Conservation (phyloP, 2,888 invertebrate genomes). For the Drosophila fulvimacula region DNA sequence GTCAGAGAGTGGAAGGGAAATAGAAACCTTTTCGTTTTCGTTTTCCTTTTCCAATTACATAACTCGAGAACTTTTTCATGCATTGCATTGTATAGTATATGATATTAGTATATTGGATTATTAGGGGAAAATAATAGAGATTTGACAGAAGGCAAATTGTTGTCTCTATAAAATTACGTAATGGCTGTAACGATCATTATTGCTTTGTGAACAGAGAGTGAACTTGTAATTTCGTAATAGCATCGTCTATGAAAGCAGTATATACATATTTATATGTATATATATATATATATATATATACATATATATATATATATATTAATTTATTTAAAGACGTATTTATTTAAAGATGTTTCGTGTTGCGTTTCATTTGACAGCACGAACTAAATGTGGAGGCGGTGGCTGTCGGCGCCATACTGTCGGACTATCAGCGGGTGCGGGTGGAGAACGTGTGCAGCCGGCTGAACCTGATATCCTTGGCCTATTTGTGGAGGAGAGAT, state of each 20-base stretch:
- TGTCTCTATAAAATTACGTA: not conserved
- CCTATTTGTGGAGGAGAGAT: conserved; percentile 98
- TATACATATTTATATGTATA: too few relatives aligned
- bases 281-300: too few relatives aligned
- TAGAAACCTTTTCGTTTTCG: too few relatives aligned
- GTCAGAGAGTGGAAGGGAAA: too few relatives aligned
- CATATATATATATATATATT: too few relatives aligned
- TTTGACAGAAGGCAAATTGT: not conserved
- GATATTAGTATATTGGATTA: not conserved
- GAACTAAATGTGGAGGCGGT: conserved; percentile 94
- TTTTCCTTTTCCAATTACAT: too few relatives aligned
- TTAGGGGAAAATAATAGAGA: not conserved
- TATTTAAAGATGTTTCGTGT: conserved; percentile 1
- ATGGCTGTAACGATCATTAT: not conserved
- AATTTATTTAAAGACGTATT: not conserved
- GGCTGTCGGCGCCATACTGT: conserved; percentile 98
- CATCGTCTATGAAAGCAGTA: not conserved
- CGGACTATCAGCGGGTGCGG: conserved; percentile 98
- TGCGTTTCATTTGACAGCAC: conserved; percentile 74
- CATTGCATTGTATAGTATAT: not conserved
- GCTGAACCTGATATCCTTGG: conserved; percentile 94
- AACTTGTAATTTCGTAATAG: not conserved
- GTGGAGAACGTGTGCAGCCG: conserved; percentile 99
- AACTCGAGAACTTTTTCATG: not conserved
- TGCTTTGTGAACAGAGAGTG: not conserved